Conservation (phyloP, 2,888 invertebrate genomes). For the Xanthorhoe designata region DNA sequence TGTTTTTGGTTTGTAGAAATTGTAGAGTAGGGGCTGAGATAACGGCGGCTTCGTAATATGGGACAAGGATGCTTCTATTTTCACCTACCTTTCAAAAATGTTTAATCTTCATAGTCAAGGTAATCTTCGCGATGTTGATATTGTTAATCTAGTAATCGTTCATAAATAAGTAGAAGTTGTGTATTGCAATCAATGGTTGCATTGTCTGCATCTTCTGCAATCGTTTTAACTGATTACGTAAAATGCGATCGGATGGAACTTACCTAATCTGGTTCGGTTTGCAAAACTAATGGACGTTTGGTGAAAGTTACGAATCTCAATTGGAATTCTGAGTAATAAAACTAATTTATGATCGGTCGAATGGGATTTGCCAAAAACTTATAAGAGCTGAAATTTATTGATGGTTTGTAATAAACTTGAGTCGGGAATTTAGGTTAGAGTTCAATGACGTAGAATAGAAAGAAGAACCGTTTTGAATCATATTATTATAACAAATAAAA, state of each 20-base stretch:
- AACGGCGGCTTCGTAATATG: no score
- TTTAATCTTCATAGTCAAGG: neutral
- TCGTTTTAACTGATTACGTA: constrained; percentile 24
- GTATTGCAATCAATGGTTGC: neutral
- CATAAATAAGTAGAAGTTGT: neutral
- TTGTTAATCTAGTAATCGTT: neutral
- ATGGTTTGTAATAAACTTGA: neutral
- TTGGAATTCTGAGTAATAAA: constrained; percentile 10
- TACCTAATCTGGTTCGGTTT: constrained; percentile 36
- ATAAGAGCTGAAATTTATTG: neutral
- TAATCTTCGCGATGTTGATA: neutral
- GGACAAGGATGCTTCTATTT: no score
- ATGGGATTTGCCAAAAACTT: constrained; percentile 3
- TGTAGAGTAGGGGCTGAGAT: no score
- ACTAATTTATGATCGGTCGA: constrained; percentile 6
- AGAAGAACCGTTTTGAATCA: neutral
- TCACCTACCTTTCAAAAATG: neutral
- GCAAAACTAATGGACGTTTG: constrained; percentile 38
- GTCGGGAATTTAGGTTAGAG: neutral
- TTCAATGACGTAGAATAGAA: neutral
- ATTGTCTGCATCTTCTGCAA: constrained; percentile 9
- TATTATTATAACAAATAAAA: no score
- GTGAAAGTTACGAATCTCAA: constrained; percentile 40
- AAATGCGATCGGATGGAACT: constrained; percentile 18
- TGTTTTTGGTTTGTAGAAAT: no score